A percentile compares a stretch with the other conserved stretches of the same genome.
These are phyloP conservation scores for Muscina levida DNA, from an alignment of 2,888 invertebrate genomes.

Conservation along the genomic window DNA sequence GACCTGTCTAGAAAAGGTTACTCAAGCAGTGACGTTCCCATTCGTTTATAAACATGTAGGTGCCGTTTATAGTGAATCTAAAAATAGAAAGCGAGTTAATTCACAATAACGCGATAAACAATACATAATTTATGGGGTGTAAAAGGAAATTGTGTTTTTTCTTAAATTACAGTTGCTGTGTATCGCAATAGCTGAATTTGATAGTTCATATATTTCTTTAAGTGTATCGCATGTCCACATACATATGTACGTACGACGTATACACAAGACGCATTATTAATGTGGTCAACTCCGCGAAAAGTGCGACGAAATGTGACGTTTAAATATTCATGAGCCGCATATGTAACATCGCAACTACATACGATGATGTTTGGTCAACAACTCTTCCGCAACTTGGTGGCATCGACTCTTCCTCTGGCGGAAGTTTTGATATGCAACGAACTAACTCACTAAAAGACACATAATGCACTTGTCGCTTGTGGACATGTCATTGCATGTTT, in stretches of 20 bases:
- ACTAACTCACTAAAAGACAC: slow-evolving; percentile 54
- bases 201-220: slow-evolving; percentile 61
- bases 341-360: slow-evolving; percentile 49
- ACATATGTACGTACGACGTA: too few relatives aligned
- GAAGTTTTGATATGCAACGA: slow-evolving; percentile 5
- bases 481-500: slow-evolving; percentile 52
- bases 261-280: slow-evolving; percentile 72
- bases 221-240: slow-evolving; percentile 19
- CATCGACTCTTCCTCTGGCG: slow-evolving; percentile 20
- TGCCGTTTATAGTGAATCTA: too few relatives aligned
- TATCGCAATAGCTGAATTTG: too few relatives aligned
- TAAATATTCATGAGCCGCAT: slow-evolving; percentile 78
- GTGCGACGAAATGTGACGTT: slow-evolving; percentile 79
- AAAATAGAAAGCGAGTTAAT: too few relatives aligned
- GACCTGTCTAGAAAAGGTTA: too few relatives aligned
- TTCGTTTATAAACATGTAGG: too few relatives aligned
- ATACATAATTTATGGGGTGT: too few relatives aligned
- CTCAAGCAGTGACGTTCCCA: too few relatives aligned
- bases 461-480: slow-evolving; percentile 66
- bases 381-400: slow-evolving; percentile 18
- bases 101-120: too few relatives aligned
- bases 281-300: slow-evolving; percentile 75
- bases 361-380: slow-evolving; percentile 40
- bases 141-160: too few relatives aligned
- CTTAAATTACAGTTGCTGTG: too few relatives aligned